A percentile compares a stretch with the other conserved stretches of the same genome.
Evolutionary conservation across 1,140 invertebrate genomes (phyloP).

Genomic region (Cephus cinctus): DNA sequence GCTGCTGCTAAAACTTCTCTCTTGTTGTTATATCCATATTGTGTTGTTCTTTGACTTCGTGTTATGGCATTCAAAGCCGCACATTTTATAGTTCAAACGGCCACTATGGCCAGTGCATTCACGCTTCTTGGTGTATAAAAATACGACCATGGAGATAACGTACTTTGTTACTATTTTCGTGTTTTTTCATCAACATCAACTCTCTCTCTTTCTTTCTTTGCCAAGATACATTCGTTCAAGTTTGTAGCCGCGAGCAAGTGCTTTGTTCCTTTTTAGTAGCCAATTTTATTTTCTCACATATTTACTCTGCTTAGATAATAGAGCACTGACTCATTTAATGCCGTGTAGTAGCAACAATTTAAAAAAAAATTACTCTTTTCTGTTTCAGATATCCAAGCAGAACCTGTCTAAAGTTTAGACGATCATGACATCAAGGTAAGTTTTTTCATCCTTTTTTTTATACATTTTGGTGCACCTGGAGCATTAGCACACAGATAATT

Average conservation of each 20-base stretch:
- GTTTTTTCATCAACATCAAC: constrained; percentile 16
- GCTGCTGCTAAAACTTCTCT: not conserved
- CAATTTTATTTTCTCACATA: too few species aligned
- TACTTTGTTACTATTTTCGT: constrained; percentile 11
- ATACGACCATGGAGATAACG: not conserved
- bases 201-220: too few species aligned
- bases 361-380: constrained; percentile 10
- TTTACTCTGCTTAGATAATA: too few species aligned
- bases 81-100: too few species aligned
- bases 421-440: constrained; percentile 47
- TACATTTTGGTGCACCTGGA: not conserved
- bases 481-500: not conserved
- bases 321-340: too few species aligned
- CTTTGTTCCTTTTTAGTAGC: too few species aligned
- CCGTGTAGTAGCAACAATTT: constrained; percentile 3
- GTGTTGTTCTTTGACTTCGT: too few species aligned
- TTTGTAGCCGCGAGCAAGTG: too few species aligned
- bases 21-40: not conserved
- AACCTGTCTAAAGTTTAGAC: constrained; percentile 5
- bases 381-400: constrained; percentile 17
- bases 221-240: too few species aligned
- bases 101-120: not conserved
- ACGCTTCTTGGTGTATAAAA: not conserved
- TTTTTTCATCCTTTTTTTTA: not conserved
- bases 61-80: too few species aligned